Conservation (phyloP, 1,140 invertebrate genomes). For the Cherax quadricarinatus region DNA sequence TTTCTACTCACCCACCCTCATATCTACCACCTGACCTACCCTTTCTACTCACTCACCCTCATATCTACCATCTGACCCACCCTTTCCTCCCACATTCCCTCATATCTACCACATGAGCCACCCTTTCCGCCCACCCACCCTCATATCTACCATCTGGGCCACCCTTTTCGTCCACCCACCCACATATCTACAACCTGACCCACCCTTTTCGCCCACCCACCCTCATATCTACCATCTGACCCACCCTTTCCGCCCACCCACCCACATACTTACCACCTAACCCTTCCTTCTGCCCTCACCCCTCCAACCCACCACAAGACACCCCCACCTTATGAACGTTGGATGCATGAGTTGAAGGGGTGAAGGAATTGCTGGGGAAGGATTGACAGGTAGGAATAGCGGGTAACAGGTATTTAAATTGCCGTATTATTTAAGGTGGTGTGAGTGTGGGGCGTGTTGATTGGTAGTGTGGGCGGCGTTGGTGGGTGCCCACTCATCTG, state of each 20-base stretch:
- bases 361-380: no score
- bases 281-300: neutral
- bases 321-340: no score
- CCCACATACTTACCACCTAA: neutral
- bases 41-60: neutral
- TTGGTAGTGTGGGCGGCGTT: neutral
- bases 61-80: neutral
- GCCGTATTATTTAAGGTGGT: no score
- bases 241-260: neutral
- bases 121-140: neutral
- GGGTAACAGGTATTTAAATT: no score
- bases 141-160: no score
- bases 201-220: neutral
- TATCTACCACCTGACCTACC: neutral
- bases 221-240: neutral
- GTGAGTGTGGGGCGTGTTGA: neutral
- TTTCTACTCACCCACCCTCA: neutral
- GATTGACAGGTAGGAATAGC: no score
- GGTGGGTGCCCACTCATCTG: neutral
- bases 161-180: no score
- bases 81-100: no score
- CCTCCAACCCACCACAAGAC: no score
- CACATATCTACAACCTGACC: no score
- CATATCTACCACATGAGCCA: no score
- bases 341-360: no score